phyloP scores from a whole-genome alignment of 2,113 vertebrate species.

The Lipotes vexillifer region DNA sequence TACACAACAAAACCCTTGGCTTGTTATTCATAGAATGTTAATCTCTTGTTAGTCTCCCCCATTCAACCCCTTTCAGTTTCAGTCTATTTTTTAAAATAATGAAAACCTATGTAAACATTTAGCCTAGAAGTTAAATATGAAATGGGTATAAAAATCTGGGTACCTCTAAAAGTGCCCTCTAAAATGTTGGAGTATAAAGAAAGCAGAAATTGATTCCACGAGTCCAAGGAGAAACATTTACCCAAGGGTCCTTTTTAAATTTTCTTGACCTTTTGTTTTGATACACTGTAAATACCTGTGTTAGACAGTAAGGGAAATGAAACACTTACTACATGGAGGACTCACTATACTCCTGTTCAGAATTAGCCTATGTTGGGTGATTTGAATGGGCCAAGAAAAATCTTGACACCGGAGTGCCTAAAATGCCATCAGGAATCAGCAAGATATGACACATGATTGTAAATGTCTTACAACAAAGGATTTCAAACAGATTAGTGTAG shows the following conservation, averaged over 20 bases:
- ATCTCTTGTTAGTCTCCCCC: neutral
- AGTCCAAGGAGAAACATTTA: neutral
- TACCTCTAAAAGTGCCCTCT: neutral
- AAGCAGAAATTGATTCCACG: neutral
- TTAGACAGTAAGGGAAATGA: neutral
- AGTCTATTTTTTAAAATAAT: neutral
- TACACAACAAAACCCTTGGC: neutral
- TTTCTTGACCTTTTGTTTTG: neutral
- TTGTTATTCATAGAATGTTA: neutral
- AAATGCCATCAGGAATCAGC: neutral
- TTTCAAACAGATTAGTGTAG: neutral
- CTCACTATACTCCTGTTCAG: neutral
- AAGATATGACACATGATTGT: neutral
- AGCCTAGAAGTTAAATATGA: conserved; percentile 22
- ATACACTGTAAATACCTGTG: neutral
- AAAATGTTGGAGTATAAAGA: neutral
- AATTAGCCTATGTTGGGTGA: neutral
- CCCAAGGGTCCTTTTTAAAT: neutral
- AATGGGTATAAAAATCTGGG: neutral
- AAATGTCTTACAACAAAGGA: neutral
- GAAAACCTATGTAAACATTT: neutral
- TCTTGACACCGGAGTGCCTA: neutral
- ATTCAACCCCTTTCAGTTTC: neutral
- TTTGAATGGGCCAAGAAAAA: neutral
- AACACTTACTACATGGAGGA: neutral